Evolutionary conservation across 2,888 invertebrate species (phyloP), one percentile per base, ranked within the genome.

Genomic region (Drosophila fungiperda): DNA sequence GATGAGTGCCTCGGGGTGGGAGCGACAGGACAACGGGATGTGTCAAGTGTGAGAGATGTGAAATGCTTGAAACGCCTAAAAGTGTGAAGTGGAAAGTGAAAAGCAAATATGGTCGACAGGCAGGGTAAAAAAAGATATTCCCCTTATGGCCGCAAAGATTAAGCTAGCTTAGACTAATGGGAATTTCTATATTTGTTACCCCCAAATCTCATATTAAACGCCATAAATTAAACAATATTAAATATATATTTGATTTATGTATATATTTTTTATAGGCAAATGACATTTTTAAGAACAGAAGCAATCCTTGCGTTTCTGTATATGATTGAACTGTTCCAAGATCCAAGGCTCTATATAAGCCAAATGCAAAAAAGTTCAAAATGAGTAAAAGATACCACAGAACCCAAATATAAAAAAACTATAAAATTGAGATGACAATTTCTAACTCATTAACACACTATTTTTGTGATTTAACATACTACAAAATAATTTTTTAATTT

Each of bases 11-110:
- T 54, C 17, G 66, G 61, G 84, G 72, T 65, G 29, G 29, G 29
- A 5, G 29, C 29, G 29, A 29, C 81, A 81, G 87, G 68, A 67
- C 64, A 86, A 63, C 62, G 60, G 82, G 67, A 87, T 74, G 84
- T 83, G 89, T 81, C 72, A 89, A 81, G 76, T 83, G 29, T 78
- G 81, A 59, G 73, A 78, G 63, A 80, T 64, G 77, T 33, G 73
- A 64, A 77, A 57, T 45, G 45, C 67, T 63, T 38, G 61, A 53
- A 70, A 65, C 71, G 70, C 60, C 66, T 63, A 68, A 71, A 82
- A 61, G 68, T 73, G 69, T 42, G 38, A 75, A 83, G 62, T 57
- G 63, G 66, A 69, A 68, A 68, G 59, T 65, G 57, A 65, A 59
- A 75, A 75, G 52, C 66, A 70, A 74, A 73, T 77, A 80, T 64